Evolutionary conservation across 2,113 vertebrate species (phyloP), one percentile per base, ranked within the genome.

Genomic region (Festucalex cinctus): DNA sequence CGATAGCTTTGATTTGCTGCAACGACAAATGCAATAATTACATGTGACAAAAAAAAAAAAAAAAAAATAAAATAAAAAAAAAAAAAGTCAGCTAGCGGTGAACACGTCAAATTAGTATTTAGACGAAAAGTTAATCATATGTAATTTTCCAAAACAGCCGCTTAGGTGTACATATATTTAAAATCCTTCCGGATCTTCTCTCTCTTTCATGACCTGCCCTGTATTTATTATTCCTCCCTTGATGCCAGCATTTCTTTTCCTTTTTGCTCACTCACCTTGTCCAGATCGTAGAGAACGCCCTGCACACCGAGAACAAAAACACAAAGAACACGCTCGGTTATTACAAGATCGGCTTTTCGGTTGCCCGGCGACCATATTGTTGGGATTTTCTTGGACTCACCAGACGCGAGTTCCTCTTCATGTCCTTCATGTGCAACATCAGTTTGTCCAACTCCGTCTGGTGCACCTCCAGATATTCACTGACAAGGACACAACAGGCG

Each of bases 1-100:
- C 97, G 0, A 96, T 96, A 0, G 92, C 91, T 93, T 98, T 99
- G 79, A 99, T 99, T 99, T 99, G 97, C 97, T 99, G 89, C 24
- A 87, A 86, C 83, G 53, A 78, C 17, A 75, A n/a, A 67, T 6
- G 1, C 14, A 7, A 12, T 10, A 3, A 65, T 0, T 32, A 63
- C 46, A 63, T 3, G 70, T 20, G 36, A 46, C 54, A 32, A 26
- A 32, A 32, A 32, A 32, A 32, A 32, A 32, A 1, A 6, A 32
- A 32, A 32, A 1, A 6, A n/a, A n/a, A n/a, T n/a, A n/a, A n/a
- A n/a, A n/a, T n/a, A n/a, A n/a, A 32, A 26, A 32, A 32, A 32
- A 32, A 32, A 32, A 32, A 1, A 6, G 2, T 57, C 1, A 13
- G 26, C 51, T 26, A 12, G n/a, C 9, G 13, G 49, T 5, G 10